Base-by-base conservation (phyloP, 1,140 invertebrate species). In the Thaumatotibia leucotreta region DNA sequence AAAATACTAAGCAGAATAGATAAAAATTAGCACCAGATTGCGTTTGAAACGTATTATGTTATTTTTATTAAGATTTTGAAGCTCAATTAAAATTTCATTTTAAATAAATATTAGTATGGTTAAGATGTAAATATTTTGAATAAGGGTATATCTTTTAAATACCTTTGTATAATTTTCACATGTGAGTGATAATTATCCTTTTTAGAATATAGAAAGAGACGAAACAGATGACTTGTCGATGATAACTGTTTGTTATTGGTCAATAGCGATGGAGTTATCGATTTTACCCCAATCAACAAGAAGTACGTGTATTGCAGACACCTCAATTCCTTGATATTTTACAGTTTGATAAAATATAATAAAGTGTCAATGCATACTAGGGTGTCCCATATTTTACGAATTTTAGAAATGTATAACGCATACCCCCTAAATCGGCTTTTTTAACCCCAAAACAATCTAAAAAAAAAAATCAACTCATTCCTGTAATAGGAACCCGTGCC, bases 221-320 rank as follows among this genome's bases (percentile, higher is more conserved):
- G 66, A 70, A 63, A 81, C 73, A 81, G 69, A 87, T 84, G 84
- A 84, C 84, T 84, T 81, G 84, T 78, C 83, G 84, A 86, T 88
- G 84, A 83, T 82, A 72, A 71, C 72, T 68, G 70, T 74, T 63
- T 71, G 72, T 81, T 74, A 76, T 74, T 78, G 69, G 75, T 73
- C 71, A 49, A 61, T 75, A 27, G 27, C 5, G 14, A 58, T 58
- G 52, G 14, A 58, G 52, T 58, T 58, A 58, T 58, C 0, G 52
- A 14, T 31, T 58, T 45, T 45, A 45, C 39, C 17, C 39, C 39
- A 45, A 45, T 45, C 39, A 45, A 45, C 17, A 1, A 45, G 39
- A 45, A 45, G 39, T 20, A n/a, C n/a, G n/a, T n/a, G n/a, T n/a
- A 45, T 45, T 45, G 17, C 8, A 45, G 11, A 20, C 17, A 4